Evolutionary conservation across 64 coral and sea anemone species (phyloP).

Genomic region (Trachythela sp.): DNA sequence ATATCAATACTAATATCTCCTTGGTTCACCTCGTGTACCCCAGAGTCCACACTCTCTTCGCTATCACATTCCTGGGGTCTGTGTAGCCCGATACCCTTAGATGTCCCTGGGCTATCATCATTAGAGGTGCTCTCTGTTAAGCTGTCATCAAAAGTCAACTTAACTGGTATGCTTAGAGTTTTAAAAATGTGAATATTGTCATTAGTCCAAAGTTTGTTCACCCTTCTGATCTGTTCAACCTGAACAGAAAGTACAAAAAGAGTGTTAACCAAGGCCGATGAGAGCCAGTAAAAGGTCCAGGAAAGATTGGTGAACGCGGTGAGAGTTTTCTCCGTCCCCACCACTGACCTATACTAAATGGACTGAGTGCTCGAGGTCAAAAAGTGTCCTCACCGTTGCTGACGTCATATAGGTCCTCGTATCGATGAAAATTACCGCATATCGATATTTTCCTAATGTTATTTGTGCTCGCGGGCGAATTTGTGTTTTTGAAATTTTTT

Average conservation of each 20-base stretch:
- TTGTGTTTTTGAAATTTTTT: too few species aligned
- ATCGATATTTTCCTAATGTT: too few species aligned
- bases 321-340: too few species aligned
- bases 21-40: neutral
- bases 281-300: too few species aligned
- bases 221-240: slow-evolving; percentile 61
- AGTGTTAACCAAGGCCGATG: too few species aligned
- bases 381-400: too few species aligned
- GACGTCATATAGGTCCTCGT: too few species aligned
- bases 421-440: too few species aligned
- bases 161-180: slow-evolving; percentile 60
- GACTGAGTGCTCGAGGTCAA: too few species aligned
- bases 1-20: neutral
- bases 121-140: neutral
- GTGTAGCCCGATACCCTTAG: neutral
- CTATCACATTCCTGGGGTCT: neutral
- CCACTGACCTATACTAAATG: too few species aligned
- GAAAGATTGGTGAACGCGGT: too few species aligned
- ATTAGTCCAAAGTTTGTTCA: slow-evolving; percentile 73
- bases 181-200: slow-evolving; percentile 71
- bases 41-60: slow-evolving; percentile 2
- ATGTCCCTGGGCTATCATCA: neutral
- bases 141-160: neutral
- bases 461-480: too few species aligned
- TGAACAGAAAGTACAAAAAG: slow-evolving; percentile 14